Evolutionary conservation across 2,888 invertebrate genomes (phyloP).

Genomic region (Gryllus longicercus): DNA sequence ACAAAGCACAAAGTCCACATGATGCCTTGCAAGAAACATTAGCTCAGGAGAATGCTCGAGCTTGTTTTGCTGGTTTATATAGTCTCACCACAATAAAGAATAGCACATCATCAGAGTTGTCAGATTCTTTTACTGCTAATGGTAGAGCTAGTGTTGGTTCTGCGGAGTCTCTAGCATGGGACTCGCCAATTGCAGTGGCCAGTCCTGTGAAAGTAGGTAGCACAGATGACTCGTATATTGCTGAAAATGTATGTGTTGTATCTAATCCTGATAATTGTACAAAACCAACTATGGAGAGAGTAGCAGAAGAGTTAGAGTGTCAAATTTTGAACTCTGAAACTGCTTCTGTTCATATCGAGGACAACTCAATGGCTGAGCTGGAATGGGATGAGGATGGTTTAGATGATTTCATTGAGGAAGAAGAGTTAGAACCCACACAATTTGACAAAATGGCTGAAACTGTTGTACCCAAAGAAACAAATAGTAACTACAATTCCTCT

Average conservation of each 20-base stretch:
- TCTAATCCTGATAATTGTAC: not conserved
- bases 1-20: slow-evolving; percentile 20
- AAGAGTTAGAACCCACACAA: not conserved
- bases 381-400: slow-evolving; percentile 39
- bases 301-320: not conserved
- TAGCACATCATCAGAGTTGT: slow-evolving; percentile 40
- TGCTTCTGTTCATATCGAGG: slow-evolving; percentile 33
- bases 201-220: slow-evolving; percentile 28
- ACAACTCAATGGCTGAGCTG: slow-evolving; percentile 37
- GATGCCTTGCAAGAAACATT: slow-evolving; percentile 30
- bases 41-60: slow-evolving; percentile 37
- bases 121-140: slow-evolving; percentile 34
- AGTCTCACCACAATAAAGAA: slow-evolving; percentile 40
- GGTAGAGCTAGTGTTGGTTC: slow-evolving; percentile 34
- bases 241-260: not conserved
- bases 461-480: too few species aligned
- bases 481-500: not conserved
- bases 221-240: not conserved
- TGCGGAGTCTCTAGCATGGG: slow-evolving; percentile 39
- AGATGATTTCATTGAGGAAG: slow-evolving; percentile 31
- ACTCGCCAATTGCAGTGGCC: slow-evolving; percentile 37
- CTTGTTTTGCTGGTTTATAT: slow-evolving; percentile 40
- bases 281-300: not conserved
- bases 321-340: not conserved
- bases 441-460: too few species aligned